Evolutionary conservation across 2,888 invertebrate genomes (phyloP), one percentile per base, ranked within the genome.

Genomic region (Tolmerus cingulatus): DNA sequence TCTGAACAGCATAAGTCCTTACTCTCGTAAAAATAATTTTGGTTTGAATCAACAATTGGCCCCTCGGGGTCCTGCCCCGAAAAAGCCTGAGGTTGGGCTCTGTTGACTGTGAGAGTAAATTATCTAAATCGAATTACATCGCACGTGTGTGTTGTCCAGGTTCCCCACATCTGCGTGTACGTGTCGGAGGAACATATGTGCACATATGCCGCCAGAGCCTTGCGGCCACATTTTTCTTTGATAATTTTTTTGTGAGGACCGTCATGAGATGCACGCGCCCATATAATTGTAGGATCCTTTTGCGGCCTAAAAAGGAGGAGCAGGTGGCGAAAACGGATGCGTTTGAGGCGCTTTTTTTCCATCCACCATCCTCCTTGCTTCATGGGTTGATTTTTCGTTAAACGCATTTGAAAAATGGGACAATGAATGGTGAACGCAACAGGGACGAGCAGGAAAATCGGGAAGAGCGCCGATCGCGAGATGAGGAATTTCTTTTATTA

Each of bases 301-400:
- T 77, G 55, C 34, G 55, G 86, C 77, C 77, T 34, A 19, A 55
- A 86, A 86, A 86, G 55, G 46, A 86, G 46, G 86, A 86, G 86
- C 86, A 86, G 86, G 86, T 86, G 86, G 86, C 74, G 76, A 86
- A 86, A 86, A 77, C 86, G 86, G 86, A 86, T 86, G 77, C 77
- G 19, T 85, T 74, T 34, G 46, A 74, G 86, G 76, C 51, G 14
- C 74, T 34, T 76, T 76, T 86, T 86, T 86, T 74, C 14, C 74
- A 46, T 46, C 12, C 0, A 51, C 46, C 46, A 30, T 81, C 34
- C 23, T 82, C 40, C 37, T n/a, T 82, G 66, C 66, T 66, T 27
- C 66, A 19, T 66, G 66, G 51, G 66, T 66, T 66, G 23, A 66
- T 66, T 66, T 66, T 66, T 82, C 57, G 66, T 82, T 82, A 82